Evolutionary conservation across 2,888 invertebrate species (phyloP).

Genomic region (Drosophila testacea): DNA sequence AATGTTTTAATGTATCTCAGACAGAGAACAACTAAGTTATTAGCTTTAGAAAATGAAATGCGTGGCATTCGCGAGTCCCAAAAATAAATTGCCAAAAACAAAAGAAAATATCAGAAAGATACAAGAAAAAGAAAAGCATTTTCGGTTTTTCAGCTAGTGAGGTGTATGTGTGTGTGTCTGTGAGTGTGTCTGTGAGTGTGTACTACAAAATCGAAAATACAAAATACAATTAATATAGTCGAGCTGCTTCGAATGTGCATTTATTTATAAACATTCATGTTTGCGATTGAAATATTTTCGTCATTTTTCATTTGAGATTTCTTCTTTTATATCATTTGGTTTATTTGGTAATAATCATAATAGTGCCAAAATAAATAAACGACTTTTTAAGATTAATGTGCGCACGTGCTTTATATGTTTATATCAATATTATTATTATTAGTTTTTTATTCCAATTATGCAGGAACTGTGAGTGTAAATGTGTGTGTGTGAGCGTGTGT

Average conservation of each 20-base stretch:
- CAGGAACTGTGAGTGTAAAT: constrained; percentile 21
- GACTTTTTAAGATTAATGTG: constrained; percentile 42
- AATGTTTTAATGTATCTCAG: constrained; percentile 8
- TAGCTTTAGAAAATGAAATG: constrained; percentile 69
- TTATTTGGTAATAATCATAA: constrained; percentile 64
- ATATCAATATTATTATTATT: not conserved
- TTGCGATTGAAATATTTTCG: constrained; percentile 69
- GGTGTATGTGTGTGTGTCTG: constrained; percentile 10
- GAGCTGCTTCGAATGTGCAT: constrained; percentile 42
- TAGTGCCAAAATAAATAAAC: constrained; percentile 64
- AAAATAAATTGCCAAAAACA: constrained; percentile 72
- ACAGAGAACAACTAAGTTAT: constrained; percentile 70
- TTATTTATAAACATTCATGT: constrained; percentile 76
- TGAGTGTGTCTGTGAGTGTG: constrained; percentile 24
- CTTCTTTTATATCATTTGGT: constrained; percentile 34
- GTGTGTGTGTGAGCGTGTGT: constrained; percentile 9
- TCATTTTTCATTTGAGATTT: constrained; percentile 54
- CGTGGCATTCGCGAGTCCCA: constrained; percentile 58
- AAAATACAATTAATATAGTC: constrained; percentile 69
- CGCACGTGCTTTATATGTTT: constrained; percentile 56
- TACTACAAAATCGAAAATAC: constrained; percentile 19
- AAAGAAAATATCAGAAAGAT: constrained; percentile 28
- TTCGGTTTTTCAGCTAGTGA: not conserved
- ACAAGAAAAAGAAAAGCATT: constrained; percentile 12
- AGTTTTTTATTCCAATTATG: constrained; percentile 13